These are phyloP conservation scores for Drosophila multiciliata DNA, from an alignment of 2,888 invertebrate species.

Conservation along the genomic window DNA sequence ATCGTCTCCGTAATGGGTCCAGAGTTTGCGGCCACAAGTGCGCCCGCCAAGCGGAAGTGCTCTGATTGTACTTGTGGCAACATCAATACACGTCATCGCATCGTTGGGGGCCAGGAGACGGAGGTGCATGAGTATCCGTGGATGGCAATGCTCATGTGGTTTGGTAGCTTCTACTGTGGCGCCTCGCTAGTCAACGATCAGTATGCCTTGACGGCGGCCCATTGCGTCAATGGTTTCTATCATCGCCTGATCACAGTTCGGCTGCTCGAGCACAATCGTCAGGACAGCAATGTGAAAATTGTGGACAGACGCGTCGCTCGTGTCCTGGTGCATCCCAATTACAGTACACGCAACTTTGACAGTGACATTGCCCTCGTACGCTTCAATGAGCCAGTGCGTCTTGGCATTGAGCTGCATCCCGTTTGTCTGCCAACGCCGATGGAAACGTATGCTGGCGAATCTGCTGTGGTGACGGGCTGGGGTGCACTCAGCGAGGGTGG, in stretches of 20 bases:
- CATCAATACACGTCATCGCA: constrained; percentile 88
- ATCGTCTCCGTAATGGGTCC: constrained; percentile 73
- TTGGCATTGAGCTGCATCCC: constrained; percentile 88
- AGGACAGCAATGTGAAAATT: constrained; percentile 81
- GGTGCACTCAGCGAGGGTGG: constrained; percentile 91
- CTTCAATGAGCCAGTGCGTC: constrained; percentile 87
- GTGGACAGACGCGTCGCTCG: constrained; percentile 84
- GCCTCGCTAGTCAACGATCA: constrained; percentile 90
- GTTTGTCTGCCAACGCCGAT: constrained; percentile 89
- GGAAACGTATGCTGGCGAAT: constrained; percentile 79
- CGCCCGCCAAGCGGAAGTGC: constrained; percentile 71
- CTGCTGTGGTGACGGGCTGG: constrained; percentile 91
- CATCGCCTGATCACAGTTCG: constrained; percentile 87
- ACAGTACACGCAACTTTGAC: constrained; percentile 90
- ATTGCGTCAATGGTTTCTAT: constrained; percentile 89
- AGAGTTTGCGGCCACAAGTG: constrained; percentile 43
- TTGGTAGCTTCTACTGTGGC: constrained; percentile 89
- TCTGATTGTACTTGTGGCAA: constrained; percentile 87
- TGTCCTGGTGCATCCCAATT: constrained; percentile 87
- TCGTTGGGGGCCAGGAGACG: constrained; percentile 92
- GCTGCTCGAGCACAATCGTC: constrained; percentile 91
- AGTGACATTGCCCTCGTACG: constrained; percentile 93
- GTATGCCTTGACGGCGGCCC: constrained; percentile 91
- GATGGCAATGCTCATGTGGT: constrained; percentile 88
- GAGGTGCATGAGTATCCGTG: constrained; percentile 89